A percentile compares a stretch with the other conserved stretches of the same genome.
Conservation (phyloP, 2,888 invertebrate species). For the Orchesellides sinensis region DNA sequence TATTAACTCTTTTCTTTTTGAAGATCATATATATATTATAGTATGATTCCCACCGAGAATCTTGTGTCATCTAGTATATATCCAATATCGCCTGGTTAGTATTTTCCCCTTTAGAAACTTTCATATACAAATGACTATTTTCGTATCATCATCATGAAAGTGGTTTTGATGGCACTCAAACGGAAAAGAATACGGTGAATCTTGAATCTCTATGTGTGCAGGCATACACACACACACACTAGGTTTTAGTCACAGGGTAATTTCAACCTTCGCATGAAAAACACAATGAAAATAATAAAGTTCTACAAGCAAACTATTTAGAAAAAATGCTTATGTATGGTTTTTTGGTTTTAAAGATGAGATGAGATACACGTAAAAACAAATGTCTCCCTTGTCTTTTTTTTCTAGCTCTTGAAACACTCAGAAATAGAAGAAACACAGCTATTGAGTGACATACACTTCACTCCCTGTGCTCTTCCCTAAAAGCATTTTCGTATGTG, state of each 20-base stretch:
- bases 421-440: slow-evolving; percentile 36
- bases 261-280: slow-evolving; percentile 37
- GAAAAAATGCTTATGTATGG: slow-evolving; percentile 29
- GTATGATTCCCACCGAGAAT: not conserved
- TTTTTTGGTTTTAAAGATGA: slow-evolving; percentile 23
- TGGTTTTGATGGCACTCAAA: slow-evolving; percentile 25
- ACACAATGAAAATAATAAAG: slow-evolving; percentile 39
- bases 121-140: slow-evolving; percentile 19
- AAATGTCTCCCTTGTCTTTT: slow-evolving; percentile 52
- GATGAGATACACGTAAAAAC: slow-evolving; percentile 28
- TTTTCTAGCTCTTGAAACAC: slow-evolving; percentile 25
- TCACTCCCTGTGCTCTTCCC: not conserved
- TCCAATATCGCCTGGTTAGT: no score
- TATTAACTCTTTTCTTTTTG: not conserved
- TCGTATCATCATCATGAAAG: slow-evolving; percentile 37
- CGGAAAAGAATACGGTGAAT: slow-evolving; percentile 15
- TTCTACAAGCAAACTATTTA: slow-evolving; percentile 5
- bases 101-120: no score
- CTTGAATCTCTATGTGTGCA: not conserved
- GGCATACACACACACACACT: not conserved
- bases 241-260: slow-evolving; percentile 6
- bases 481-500: not conserved
- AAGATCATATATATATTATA: not conserved
- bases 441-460: slow-evolving; percentile 33
- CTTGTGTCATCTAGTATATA: no score